Percentiles rank a stretch among this genome's conserved stretches.
These are phyloP conservation scores for Procambarus virginalis DNA, from an alignment of 1,140 invertebrate genomes.

Conservation along the genomic window DNA sequence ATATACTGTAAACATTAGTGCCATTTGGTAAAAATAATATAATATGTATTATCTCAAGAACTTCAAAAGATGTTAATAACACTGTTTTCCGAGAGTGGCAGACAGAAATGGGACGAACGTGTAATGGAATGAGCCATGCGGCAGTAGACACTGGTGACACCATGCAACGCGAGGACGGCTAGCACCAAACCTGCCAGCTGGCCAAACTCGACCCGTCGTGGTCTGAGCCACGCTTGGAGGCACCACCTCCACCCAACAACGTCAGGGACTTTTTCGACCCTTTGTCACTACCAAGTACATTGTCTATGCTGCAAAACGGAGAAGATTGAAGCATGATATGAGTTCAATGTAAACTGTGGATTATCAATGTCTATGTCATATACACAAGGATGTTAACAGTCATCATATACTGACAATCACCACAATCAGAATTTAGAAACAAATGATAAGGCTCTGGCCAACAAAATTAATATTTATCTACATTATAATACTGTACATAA, in stretches of 20 bases:
- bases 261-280: conserved; percentile 64
- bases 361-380: conserved; percentile 12
- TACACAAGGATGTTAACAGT: conserved; percentile 15
- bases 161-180: conserved; percentile 68
- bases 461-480: background rate
- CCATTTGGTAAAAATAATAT: background rate
- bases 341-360: conserved; percentile 31
- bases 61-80: background rate
- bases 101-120: background rate
- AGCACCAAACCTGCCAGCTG: conserved; percentile 68
- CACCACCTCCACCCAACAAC: conserved; percentile 52
- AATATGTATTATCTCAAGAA: background rate
- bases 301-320: conserved; percentile 67
- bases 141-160: conserved; percentile 47
- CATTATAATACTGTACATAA: too few relatives aligned
- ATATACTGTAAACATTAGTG: background rate
- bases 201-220: conserved; percentile 58
- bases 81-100: conserved; percentile 11
- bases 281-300: conserved; percentile 68
- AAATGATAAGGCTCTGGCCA: background rate
- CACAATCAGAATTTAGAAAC: conserved; percentile 13
- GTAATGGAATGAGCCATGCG: conserved; percentile 51
- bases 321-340: conserved; percentile 60
- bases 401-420: conserved; percentile 12
- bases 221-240: conserved; percentile 55